These are phyloP conservation scores for Drosophila persimilis DNA, from an alignment of 1,140 invertebrate genomes.

Conservation along the genomic window DNA sequence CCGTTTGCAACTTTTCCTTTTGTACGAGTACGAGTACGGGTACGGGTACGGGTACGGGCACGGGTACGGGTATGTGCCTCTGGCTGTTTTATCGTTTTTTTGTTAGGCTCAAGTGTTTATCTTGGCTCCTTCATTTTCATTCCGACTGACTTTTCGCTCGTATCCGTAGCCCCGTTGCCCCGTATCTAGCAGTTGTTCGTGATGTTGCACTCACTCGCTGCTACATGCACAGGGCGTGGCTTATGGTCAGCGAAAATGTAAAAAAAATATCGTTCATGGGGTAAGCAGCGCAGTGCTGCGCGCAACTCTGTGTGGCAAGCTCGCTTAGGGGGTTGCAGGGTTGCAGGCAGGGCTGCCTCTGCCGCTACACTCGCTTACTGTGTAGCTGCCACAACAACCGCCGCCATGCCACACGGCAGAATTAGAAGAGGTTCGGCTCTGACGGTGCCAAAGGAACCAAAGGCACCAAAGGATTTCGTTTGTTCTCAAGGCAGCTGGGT, in stretches of 20 bases:
- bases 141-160: slow-evolving; percentile 53
- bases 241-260: slow-evolving; percentile 69
- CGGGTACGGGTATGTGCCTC: slow-evolving; percentile 17
- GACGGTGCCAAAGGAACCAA: slow-evolving; percentile 4
- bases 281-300: slow-evolving; percentile 47
- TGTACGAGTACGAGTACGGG: not conserved
- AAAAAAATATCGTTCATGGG: slow-evolving; percentile 40
- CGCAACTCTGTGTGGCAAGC: slow-evolving; percentile 7
- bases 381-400: not conserved
- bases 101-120: slow-evolving; percentile 79
- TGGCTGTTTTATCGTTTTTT: slow-evolving; percentile 79
- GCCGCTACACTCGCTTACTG: not conserved
- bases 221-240: slow-evolving; percentile 78
- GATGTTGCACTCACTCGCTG: slow-evolving; percentile 69
- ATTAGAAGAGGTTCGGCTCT: no score
- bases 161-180: no score
- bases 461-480: no score
- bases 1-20: slow-evolving; percentile 66
- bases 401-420: no score
- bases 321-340: slow-evolving; percentile 50
- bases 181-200: slow-evolving; percentile 76
- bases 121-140: slow-evolving; percentile 77
- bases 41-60: not conserved
- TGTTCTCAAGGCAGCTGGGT: no score
- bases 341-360: slow-evolving; percentile 7